Percentiles rank a stretch among this genome's conserved stretches.
Conservation (phyloP, 1,140 invertebrate species). For the Harpegnathos saltator region DNA sequence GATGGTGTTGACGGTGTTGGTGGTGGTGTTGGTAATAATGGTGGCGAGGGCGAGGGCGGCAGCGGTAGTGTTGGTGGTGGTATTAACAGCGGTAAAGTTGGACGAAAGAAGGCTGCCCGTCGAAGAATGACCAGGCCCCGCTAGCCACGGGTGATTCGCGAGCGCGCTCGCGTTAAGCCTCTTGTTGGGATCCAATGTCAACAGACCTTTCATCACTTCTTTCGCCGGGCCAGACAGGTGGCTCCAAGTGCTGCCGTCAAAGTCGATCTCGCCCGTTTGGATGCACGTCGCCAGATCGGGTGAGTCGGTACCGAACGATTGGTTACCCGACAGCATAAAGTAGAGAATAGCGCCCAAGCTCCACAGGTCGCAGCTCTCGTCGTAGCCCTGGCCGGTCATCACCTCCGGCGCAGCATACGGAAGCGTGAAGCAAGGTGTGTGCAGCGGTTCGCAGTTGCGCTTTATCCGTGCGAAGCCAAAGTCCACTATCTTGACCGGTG, state of each 20-base stretch:
- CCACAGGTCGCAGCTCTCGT: conserved; percentile 97
- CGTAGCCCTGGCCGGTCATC: conserved; percentile 90
- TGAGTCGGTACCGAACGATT: conserved; percentile 90
- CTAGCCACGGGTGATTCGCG: conserved; percentile 89
- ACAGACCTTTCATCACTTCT: conserved; percentile 90
- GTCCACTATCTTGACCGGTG: conserved; percentile 94
- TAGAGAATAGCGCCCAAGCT: conserved; percentile 96
- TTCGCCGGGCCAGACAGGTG: conserved; percentile 92
- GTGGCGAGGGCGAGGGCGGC: no score
- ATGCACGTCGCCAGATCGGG: conserved; percentile 93
- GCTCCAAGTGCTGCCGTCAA: conserved; percentile 90
- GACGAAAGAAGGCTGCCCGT: neutral
- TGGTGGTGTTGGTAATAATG: no score
- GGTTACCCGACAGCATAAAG: conserved; percentile 93
- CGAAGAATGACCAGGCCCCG: neutral
- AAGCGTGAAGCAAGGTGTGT: conserved; percentile 95
- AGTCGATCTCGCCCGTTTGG: conserved; percentile 91
- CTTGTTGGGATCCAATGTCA: conserved; percentile 92
- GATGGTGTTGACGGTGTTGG: no score
- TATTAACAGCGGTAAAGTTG: neutral
- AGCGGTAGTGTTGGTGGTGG: no score
- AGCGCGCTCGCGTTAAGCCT: conserved; percentile 90
- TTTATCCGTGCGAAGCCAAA: conserved; percentile 95
- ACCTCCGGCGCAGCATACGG: conserved; percentile 97
- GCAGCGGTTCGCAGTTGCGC: conserved; percentile 88